These are phyloP conservation scores for Chelonus insularis DNA, from an alignment of 1,140 invertebrate genomes.

Conservation along the genomic window DNA sequence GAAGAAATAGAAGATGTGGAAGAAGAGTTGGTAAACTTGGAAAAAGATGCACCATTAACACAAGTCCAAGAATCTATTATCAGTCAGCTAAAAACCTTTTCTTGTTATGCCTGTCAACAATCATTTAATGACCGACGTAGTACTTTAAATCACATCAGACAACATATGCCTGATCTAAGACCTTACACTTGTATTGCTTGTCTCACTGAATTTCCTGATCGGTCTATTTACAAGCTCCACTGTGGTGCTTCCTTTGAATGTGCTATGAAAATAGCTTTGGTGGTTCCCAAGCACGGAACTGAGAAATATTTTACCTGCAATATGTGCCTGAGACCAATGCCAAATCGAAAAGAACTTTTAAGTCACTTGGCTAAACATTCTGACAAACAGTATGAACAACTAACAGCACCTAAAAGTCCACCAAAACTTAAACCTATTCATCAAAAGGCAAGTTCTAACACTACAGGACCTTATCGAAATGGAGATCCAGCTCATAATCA, in stretches of 20 bases:
- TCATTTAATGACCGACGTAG: constrained; percentile 46
- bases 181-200: constrained; percentile 56
- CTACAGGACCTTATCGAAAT: constrained; percentile 43
- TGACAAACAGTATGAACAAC: constrained; percentile 44
- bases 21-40: constrained; percentile 43
- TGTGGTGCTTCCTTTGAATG: constrained; percentile 55
- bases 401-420: constrained; percentile 30
- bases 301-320: constrained; percentile 58
- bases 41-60: constrained; percentile 46
- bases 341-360: constrained; percentile 47
- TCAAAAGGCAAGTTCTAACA: background rate
- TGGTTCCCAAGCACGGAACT: constrained; percentile 47
- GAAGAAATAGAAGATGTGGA: constrained; percentile 42
- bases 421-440: constrained; percentile 39
- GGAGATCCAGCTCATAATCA: constrained; percentile 54
- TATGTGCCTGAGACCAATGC: constrained; percentile 52
- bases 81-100: constrained; percentile 55
- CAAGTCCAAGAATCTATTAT: constrained; percentile 54
- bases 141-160: constrained; percentile 53
- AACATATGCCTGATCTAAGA: constrained; percentile 53
- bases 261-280: constrained; percentile 56
- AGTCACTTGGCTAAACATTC: constrained; percentile 48
- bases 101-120: constrained; percentile 51
- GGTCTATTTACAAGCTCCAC: constrained; percentile 50
- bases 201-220: constrained; percentile 51